Percentiles rank a stretch among this genome's conserved stretches.
Conservation (phyloP, 2,888 invertebrate species). For the Drosophila parthenogenetica region DNA sequence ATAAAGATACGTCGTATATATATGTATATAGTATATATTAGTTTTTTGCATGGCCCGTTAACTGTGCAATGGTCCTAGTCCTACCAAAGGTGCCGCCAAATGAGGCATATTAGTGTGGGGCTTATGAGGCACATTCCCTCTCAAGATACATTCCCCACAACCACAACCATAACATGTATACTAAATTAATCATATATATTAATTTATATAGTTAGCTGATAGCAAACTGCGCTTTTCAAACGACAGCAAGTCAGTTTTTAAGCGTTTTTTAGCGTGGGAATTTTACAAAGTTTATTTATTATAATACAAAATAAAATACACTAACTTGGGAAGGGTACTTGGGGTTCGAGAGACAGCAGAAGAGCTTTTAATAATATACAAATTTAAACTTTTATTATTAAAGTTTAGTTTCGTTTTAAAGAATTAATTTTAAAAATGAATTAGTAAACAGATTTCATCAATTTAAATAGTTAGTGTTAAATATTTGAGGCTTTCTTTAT, state of each 20-base stretch:
- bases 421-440: no score
- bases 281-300: conserved; percentile 30
- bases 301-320: conserved; percentile 16
- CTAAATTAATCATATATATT: no score
- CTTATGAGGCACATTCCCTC: neutral
- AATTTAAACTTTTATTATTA: no score
- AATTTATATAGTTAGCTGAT: conserved; percentile 1
- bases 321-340: conserved; percentile 19
- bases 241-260: conserved; percentile 37
- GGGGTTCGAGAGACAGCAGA: neutral
- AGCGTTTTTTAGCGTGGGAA: conserved; percentile 58
- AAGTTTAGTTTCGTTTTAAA: no score
- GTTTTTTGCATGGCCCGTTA: conserved; percentile 63
- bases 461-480: no score
- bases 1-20: neutral
- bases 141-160: neutral
- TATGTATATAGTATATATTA: conserved; percentile 6
- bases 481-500: no score
- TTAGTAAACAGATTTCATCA: no score
- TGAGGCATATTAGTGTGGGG: conserved; percentile 20
- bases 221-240: conserved; percentile 60
- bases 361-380: no score
- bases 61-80: conserved; percentile 62
- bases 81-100: conserved; percentile 32
- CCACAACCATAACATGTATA: no score